Evolutionary conservation across 2,113 vertebrate genomes (phyloP), one percentile per base, ranked within the genome.

Genomic region (Hirundichthys speculiger): DNA sequence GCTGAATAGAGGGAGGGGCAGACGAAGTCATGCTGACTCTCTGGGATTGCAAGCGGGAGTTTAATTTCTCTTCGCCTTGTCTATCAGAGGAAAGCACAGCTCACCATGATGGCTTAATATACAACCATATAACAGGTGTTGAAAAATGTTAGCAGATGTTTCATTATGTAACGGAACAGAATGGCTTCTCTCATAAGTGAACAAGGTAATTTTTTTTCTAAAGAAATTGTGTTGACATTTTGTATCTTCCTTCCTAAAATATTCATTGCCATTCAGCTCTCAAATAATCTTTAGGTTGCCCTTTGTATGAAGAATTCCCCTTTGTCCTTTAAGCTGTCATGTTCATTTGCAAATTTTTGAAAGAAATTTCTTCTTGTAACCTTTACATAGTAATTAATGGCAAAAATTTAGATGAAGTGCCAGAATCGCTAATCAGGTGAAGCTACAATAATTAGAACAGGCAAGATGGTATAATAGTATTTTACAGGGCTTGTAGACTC

Each of bases 331-430:
- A 85, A 77, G 56, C 62, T 79, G 54, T 78, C 66, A 70, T 69
- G 62, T 83, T 90, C 81, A 86, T 86, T 86, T 79, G 86, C 82
- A 83, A n/a, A 55, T 87, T 81, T 74, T 69, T 73, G 72, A 70
- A 46, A 61, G 58, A 67, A 77, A 72, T 79, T 68, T 64, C 67
- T 58, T 70, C 25, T 10, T 50, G 68, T 87, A 83, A 90, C 85
- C 82, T 91, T 89, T 88, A 61, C 73, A 76, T 73, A 51, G 58
- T 88, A 76, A 89, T 86, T 88, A 84, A 88, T 82, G 74, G 69
- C 55, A 75, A 69, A 65, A 73, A 88, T 88, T 75, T 78, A 79
- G 67, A 86, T 69, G 66, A 84, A 76, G 77, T 71, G 78, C 74
- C 58, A 64, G 76, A 86, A 82, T 80, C 64, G 51, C 70, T 86